Percentiles rank a stretch among this genome's conserved stretches.
Evolutionary conservation across 64 coral and sea anemone species (phyloP).

Genomic region (Actinia tenebrosa): DNA sequence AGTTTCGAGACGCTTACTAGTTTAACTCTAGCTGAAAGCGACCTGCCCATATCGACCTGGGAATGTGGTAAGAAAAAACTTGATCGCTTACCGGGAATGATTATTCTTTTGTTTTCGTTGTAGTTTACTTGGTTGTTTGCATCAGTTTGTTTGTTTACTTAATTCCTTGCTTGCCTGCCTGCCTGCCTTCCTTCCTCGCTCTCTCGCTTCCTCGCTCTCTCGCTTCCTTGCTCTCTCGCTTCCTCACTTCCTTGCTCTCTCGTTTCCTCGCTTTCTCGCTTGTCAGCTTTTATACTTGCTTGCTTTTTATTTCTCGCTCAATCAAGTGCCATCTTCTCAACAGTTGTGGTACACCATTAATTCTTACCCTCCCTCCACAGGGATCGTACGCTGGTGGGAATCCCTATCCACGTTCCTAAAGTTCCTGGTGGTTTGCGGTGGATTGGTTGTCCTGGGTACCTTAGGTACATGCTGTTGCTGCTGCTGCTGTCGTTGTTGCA

Average conservation of each 20-base stretch:
- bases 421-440: neutral
- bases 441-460: neutral
- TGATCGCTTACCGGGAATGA: neutral
- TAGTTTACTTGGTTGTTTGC: neutral
- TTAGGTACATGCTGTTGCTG: neutral
- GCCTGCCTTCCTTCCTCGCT: neutral
- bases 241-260: too few relatives aligned
- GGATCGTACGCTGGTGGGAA: neutral
- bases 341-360: too few relatives aligned
- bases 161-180: neutral
- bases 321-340: too few relatives aligned
- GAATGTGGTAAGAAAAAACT: constrained; percentile 24
- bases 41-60: constrained; percentile 31
- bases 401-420: neutral
- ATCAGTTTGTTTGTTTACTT: neutral
- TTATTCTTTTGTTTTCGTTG: neutral
- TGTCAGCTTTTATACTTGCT: neutral
- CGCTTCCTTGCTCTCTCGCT: neutral
- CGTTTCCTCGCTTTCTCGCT: too few relatives aligned
- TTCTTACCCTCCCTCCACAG: neutral
- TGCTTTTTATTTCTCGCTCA: too few relatives aligned
- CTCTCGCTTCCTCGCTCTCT: too few relatives aligned
- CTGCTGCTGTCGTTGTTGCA: neutral
- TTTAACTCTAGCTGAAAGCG: constrained; percentile 13
- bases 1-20: neutral